Conservation (phyloP, 92 coral and sea anemone species). For the Desmophyllum pertusum region DNA sequence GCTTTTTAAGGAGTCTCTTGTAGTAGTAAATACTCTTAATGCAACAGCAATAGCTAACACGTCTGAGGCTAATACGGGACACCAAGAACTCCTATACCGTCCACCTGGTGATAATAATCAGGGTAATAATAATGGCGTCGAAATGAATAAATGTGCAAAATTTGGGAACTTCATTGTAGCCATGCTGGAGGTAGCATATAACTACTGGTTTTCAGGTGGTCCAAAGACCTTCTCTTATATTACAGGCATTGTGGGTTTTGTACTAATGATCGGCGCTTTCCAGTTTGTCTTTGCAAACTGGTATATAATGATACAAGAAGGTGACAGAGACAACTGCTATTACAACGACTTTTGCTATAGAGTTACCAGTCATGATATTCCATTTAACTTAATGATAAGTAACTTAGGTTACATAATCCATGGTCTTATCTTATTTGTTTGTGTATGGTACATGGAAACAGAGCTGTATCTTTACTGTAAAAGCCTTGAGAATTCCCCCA, state of each 20-base stretch:
- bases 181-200: too few relatives aligned
- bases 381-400: conserved; percentile 86
- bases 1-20: too few relatives aligned
- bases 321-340: conserved; percentile 83
- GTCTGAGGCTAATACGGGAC: too few relatives aligned
- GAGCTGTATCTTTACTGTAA: conserved; percentile 55
- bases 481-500: conserved; percentile 17
- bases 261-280: conserved; percentile 79
- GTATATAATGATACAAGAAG: conserved; percentile 72
- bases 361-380: conserved; percentile 71
- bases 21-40: too few relatives aligned
- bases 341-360: conserved; percentile 91
- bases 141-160: too few relatives aligned
- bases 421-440: conserved; percentile 69
- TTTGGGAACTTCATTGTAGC: too few relatives aligned
- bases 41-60: too few relatives aligned
- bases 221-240: conserved; percentile 69
- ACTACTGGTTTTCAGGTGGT: background rate
- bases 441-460: conserved; percentile 81
- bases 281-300: conserved; percentile 87
- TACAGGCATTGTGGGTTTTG: conserved; percentile 83
- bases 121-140: too few relatives aligned
- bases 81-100: too few relatives aligned
- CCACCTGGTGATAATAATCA: too few relatives aligned
- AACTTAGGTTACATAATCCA: conserved; percentile 79